Conservation (phyloP, 2,797 vertebrate genomes). For the Leptodon cayanensis region DNA sequence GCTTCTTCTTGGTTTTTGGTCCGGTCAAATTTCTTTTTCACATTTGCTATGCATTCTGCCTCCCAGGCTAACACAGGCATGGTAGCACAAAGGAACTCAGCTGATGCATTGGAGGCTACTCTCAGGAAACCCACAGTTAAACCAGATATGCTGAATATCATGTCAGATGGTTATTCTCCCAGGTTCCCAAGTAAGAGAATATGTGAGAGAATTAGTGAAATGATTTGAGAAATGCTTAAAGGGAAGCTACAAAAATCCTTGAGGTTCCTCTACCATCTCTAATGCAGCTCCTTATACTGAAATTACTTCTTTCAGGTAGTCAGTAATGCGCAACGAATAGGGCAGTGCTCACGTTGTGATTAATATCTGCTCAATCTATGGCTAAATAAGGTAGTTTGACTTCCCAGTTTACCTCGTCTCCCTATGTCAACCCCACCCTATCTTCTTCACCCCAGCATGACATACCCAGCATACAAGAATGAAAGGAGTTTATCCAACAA, state of each 20-base stretch:
- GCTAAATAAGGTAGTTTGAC: neutral
- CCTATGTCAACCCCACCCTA: neutral
- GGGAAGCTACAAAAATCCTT: neutral
- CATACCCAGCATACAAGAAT: constrained; percentile 81
- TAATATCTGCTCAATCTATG: neutral
- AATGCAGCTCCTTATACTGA: neutral
- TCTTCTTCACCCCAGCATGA: neutral
- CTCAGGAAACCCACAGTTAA: neutral
- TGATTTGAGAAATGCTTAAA: neutral
- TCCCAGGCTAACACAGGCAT: neutral
- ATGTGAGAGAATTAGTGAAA: neutral
- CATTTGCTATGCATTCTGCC: neutral
- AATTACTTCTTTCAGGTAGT: neutral
- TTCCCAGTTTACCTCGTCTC: neutral
- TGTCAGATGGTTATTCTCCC: neutral
- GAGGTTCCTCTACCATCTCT: neutral
- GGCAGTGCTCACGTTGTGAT: neutral
- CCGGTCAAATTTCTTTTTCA: neutral
- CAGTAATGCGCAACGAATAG: neutral
- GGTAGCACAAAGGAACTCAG: neutral
- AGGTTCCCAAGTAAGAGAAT: neutral
- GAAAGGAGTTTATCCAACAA: constrained; percentile 85
- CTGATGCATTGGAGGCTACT: neutral
- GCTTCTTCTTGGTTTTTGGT: neutral
- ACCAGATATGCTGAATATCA: neutral